Percentiles rank a stretch among this genome's conserved stretches.
These are phyloP conservation scores for Pseudolycoriella hygida DNA, from an alignment of 2,888 invertebrate genomes.

Conservation along the genomic window DNA sequence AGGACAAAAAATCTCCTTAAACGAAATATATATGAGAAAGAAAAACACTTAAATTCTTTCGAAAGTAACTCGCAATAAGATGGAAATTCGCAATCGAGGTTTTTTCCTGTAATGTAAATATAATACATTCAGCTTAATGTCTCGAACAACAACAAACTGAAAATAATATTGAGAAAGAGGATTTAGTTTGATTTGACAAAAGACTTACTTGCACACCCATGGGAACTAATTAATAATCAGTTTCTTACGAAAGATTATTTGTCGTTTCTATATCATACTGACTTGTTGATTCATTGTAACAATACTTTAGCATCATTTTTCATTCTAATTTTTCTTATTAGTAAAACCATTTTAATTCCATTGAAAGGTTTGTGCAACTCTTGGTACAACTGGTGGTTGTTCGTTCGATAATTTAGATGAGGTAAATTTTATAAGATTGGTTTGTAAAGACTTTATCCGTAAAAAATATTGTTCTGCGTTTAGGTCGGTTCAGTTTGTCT, in stretches of 20 bases:
- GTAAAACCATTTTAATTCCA: not conserved
- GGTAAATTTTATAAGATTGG: constrained; percentile 21
- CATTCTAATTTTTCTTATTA: too few relatives aligned
- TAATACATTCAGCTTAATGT: too few relatives aligned
- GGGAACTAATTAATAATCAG: constrained; percentile 6
- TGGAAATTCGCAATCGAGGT: too few relatives aligned
- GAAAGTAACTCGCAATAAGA: too few relatives aligned
- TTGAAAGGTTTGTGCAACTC: constrained; percentile 72
- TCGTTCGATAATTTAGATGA: constrained; percentile 78
- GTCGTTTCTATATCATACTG: too few relatives aligned
- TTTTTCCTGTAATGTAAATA: too few relatives aligned
- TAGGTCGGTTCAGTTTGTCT: constrained; percentile 49
- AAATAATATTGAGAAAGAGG: constrained; percentile 14
- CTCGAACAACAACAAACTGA: not conserved
- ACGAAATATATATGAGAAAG: too few relatives aligned
- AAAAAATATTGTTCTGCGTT: not conserved
- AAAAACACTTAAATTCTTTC: too few relatives aligned
- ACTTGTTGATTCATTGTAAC: too few relatives aligned
- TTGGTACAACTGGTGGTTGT: constrained; percentile 94
- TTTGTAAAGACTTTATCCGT: not conserved
- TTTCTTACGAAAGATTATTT: too few relatives aligned
- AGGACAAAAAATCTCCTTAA: too few relatives aligned
- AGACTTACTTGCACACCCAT: constrained; percentile 7
- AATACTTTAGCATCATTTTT: too few relatives aligned
- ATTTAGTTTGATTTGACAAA: constrained; percentile 12